Base-by-base conservation (phyloP, 2,888 invertebrate genomes). In the Nemotelus pantherinus region DNA sequence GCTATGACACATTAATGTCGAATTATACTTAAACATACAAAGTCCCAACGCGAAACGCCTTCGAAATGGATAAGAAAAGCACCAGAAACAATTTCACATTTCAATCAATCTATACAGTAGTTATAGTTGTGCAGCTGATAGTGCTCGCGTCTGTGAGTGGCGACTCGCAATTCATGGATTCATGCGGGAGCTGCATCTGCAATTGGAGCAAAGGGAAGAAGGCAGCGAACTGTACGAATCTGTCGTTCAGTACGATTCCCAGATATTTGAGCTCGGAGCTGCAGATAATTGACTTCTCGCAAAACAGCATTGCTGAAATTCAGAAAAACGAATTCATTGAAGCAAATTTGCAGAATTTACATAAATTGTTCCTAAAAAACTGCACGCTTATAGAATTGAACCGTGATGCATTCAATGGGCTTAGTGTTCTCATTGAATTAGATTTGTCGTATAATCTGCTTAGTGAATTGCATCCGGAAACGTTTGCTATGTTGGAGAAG, bases 201-300 rank as follows among this genome's bases (percentile, higher is more conserved):
- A 92, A 93, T 80, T 96, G 96, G 96, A 92, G 92, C 47, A 92
- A 92, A 79, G 95, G 96, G 4, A 94, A 93, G 85, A 95, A 93
- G 85, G 92, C 92, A 43, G 96, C 95, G 2, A 93, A 95, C 82
- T 97, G 97, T 85, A 90, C 90, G 53, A 89, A 90, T 77, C 89
- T 90, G 57, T 89, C 90, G n/a, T 89, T 94, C 50, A 89, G 89
- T 67, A 88, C 90, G 48, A 91, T 97, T 81, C 96, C 96, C 0
- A 88, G 88, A 79, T 90, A 91, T 75, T 88, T 96, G 53, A 94
- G 93, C 84, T 88, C 90, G 55, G 93, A 94, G 79, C 89, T 93
- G 82, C 91, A 93, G 84, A 91, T 90, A 75, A 89, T 95, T 60
- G 93, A 95, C 83, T 88, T 95, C 57, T 91, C 92, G 2, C 90